Evolutionary conservation across 2,888 invertebrate genomes (phyloP).

Genomic region (Drosophila sordidapex): DNA sequence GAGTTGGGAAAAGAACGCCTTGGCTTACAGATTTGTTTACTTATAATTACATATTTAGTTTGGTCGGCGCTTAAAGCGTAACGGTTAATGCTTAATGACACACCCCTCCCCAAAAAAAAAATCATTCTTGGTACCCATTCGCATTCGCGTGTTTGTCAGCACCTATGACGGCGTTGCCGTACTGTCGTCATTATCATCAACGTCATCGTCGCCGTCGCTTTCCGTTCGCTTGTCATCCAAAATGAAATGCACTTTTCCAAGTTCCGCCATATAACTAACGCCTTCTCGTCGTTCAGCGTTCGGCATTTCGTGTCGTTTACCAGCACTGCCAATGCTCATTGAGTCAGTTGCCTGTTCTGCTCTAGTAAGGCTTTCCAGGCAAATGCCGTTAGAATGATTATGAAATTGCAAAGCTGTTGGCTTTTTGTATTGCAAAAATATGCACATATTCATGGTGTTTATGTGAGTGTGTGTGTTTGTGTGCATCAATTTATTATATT

Average conservation of each 20-base stretch:
- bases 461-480: background rate
- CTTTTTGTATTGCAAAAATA: constrained; percentile 40
- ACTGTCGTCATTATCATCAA: constrained; percentile 15
- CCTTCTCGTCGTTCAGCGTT: constrained; percentile 5
- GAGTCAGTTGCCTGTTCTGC: constrained; percentile 54
- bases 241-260: constrained; percentile 58
- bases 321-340: constrained; percentile 12
- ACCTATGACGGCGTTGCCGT: constrained; percentile 11
- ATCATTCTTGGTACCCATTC: constrained; percentile 1
- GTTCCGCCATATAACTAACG: constrained; percentile 9
- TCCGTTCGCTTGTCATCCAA: constrained; percentile 35
- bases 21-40: constrained; percentile 62
- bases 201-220: constrained; percentile 16
- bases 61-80: constrained; percentile 61
- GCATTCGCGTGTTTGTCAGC: constrained; percentile 31
- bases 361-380: constrained; percentile 60
- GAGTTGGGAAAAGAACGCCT: constrained; percentile 43
- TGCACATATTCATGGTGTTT: constrained; percentile 30
- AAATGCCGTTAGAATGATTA: constrained; percentile 73
- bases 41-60: constrained; percentile 71
- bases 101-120: background rate
- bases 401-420: constrained; percentile 58
- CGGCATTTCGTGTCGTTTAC: constrained; percentile 24
- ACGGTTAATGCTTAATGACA: constrained; percentile 72
- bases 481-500: constrained; percentile 42